phyloP scores from a whole-genome alignment of 2,888 invertebrate genomes.

The Cepaea hortensis region DNA sequence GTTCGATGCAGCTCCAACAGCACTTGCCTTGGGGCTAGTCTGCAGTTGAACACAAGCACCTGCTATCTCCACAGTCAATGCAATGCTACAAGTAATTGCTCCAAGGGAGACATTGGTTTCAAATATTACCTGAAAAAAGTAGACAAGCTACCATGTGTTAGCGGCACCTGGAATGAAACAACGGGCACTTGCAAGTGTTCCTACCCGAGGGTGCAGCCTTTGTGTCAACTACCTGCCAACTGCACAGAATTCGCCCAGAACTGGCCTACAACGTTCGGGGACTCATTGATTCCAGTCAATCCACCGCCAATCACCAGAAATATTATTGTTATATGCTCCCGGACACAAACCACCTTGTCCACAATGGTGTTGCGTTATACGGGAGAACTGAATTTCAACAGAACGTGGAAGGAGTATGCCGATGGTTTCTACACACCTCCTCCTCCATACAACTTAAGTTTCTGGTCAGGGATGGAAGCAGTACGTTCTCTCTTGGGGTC shows the following conservation, averaged over 20 bases:
- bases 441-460: not conserved
- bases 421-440: not conserved
- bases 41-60: not conserved
- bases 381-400: not conserved
- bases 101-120: not conserved
- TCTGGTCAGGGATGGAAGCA: not conserved
- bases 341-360: not conserved
- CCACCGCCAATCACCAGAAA: not conserved
- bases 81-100: not conserved
- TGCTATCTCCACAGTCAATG: conserved; percentile 5
- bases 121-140: not conserved
- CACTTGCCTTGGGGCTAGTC: not conserved
- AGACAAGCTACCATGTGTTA: not conserved
- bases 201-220: not conserved
- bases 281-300: not conserved
- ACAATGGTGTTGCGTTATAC: not conserved
- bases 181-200: not conserved
- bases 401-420: not conserved
- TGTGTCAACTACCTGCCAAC: conserved; percentile 4
- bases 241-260: not conserved
- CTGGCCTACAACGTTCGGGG: not conserved
- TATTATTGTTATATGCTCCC: not conserved
- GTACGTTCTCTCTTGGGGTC: not conserved
- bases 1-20: not conserved
- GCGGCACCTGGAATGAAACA: conserved; percentile 10